phyloP scores from a whole-genome alignment of 1,140 invertebrate species.

The Psix sp. region DNA sequence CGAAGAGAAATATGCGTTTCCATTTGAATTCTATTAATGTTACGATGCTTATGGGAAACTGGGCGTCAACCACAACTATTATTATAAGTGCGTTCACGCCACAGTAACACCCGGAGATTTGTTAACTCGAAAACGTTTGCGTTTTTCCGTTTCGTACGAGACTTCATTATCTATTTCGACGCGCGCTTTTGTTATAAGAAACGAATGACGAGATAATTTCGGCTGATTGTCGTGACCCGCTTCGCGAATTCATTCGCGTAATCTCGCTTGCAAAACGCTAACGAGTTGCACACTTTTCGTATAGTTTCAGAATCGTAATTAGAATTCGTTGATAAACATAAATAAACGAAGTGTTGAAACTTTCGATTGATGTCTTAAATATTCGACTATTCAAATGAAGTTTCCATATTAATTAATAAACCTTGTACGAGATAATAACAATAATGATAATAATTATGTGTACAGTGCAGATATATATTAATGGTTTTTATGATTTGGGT shows the following conservation, averaged over 20 bases:
- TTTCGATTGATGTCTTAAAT: no score
- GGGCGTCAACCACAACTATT: slow-evolving; percentile 55
- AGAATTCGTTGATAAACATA: no score
- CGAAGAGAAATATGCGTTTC: slow-evolving; percentile 31
- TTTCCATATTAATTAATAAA: no score
- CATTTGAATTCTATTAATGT: slow-evolving; percentile 56
- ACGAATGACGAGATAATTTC: slow-evolving; percentile 43
- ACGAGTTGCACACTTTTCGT: not conserved
- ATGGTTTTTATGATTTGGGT: no score
- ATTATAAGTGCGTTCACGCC: slow-evolving; percentile 52
- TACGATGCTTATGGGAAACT: slow-evolving; percentile 50
- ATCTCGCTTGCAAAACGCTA: slow-evolving; percentile 1
- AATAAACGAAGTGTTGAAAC: no score
- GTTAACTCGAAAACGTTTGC: slow-evolving; percentile 43
- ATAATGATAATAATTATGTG: no score
- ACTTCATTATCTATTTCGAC: slow-evolving; percentile 41
- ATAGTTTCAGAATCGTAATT: no score
- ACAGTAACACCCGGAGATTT: slow-evolving; percentile 26
- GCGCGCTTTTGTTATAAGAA: slow-evolving; percentile 32
- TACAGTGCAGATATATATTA: no score
- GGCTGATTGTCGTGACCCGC: slow-evolving; percentile 22
- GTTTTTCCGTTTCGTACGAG: slow-evolving; percentile 35
- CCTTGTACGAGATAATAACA: no score
- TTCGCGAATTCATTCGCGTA: slow-evolving; percentile 15
- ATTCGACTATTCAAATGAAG: no score